Evolutionary conservation across 2,888 invertebrate species (phyloP), one percentile per base, ranked within the genome.

Genomic region (Falcaria lacertinaria): DNA sequence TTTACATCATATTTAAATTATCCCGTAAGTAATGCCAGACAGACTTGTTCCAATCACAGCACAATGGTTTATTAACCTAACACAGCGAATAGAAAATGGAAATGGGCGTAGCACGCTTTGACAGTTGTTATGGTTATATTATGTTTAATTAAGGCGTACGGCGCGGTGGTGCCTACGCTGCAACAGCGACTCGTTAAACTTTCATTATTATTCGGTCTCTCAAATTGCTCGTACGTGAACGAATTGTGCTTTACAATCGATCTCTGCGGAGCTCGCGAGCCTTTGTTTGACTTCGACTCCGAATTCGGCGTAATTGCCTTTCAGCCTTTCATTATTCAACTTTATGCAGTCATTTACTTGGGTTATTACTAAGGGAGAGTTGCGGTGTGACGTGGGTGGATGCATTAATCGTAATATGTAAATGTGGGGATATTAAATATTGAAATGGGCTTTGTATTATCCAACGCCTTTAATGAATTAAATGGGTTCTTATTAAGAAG

Each of bases 241-340:
- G 77, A 82, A 85, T 83, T 79, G 78, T 78, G 80, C 77, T 65
- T 76, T 72, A 80, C 78, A 77, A 87, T 89, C 87, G 88, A 88
- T 86, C 80, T 84, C 76, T 65, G 71, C 60, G 72, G 71, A 58
- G 70, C 69, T 75, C 67, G 74, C 68, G 77, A 74, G 79, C 78
- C 80, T 87, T 88, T 89, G 89, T 89, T 89, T 88, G 86, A 87
- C 74, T 89, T 87, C 80, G 79, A 79, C 81, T 86, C 81, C 78
- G 78, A 88, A 89, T 88, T 87, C 86, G 79, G 82, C 82, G 77
- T 88, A 89, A 89, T 89, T 88, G 87, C 86, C 88, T 88, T 88
- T 85, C 83, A 87, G 83, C 73, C 82, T 86, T 87, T 86, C 87
- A 87, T 88, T 88, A 88, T 88, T 86, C 84, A 85, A 81, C 87